Conservation (phyloP, 2,797 vertebrate genomes). For the Lacerta bilineata region DNA sequence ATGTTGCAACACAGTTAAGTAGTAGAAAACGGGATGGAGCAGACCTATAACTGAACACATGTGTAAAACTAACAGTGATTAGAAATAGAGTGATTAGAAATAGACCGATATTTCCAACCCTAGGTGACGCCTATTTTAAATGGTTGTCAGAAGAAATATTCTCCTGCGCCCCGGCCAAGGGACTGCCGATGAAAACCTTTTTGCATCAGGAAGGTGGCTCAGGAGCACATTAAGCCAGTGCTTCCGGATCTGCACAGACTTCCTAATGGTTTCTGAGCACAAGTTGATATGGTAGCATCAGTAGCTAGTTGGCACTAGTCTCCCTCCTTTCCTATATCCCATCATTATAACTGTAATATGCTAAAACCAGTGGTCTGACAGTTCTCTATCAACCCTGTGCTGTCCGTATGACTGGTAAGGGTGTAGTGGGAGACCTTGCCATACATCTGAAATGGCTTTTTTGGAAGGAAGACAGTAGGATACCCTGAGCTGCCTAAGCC, state of each 20-base stretch:
- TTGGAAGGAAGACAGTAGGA: neutral
- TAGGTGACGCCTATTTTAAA: neutral
- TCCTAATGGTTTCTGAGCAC: neutral
- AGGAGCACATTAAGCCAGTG: neutral
- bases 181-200: neutral
- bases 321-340: neutral
- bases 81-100: no score
- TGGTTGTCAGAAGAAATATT: neutral
- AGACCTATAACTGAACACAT: no score
- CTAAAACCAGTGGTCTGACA: neutral
- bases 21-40: no score
- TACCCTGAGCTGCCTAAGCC: neutral
- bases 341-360: neutral
- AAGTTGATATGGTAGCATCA: neutral
- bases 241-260: neutral
- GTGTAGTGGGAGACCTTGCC: neutral
- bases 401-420: neutral
- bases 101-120: no score
- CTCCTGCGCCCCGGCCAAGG: neutral
- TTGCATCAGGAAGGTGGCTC: neutral
- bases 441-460: neutral
- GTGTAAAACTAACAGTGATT: no score
- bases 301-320: neutral
- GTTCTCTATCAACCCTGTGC: neutral
- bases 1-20: no score